Evolutionary conservation across 2,797 vertebrate species (phyloP).

Genomic region (Antennarius maculatus): DNA sequence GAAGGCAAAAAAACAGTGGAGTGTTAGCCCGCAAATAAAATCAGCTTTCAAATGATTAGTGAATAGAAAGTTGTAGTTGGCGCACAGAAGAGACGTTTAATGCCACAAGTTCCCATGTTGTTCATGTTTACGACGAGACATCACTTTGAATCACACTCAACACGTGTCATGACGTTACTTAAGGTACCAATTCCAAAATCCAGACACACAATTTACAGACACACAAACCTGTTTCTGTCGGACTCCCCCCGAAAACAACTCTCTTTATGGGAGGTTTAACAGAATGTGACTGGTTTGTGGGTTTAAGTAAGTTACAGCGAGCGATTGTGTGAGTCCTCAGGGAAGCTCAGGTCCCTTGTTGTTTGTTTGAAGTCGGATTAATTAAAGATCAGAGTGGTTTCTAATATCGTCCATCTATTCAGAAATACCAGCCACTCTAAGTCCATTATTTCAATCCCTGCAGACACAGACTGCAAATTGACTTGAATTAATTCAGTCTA

Average conservation of each 20-base stretch:
- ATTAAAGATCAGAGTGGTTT: conserved; percentile 67
- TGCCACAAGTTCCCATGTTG: no score
- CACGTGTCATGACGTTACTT: no score
- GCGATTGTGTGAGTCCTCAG: conserved; percentile 8
- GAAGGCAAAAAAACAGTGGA: no score
- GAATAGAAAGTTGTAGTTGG: no score
- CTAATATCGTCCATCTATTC: conserved; percentile 57
- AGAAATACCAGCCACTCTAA: conserved; percentile 44
- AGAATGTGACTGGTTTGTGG: conserved; percentile 22
- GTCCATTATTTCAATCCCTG: conserved; percentile 56
- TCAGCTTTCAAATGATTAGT: no score
- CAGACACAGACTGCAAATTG: conserved; percentile 53
- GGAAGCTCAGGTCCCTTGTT: conserved; percentile 46
- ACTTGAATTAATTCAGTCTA: conserved; percentile 54
- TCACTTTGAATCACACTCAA: no score
- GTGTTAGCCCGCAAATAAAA: no score
- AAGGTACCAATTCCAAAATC: no score
- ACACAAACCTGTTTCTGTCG: background rate
- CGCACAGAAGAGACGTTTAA: no score
- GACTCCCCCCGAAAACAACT: conserved; percentile 16
- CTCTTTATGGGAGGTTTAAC: conserved; percentile 15
- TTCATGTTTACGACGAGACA: no score
- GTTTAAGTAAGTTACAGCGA: conserved; percentile 25
- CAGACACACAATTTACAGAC: background rate
- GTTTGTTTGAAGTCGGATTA: conserved; percentile 66